Conservation (phyloP, 2,113 vertebrate genomes). For the Oreochromis niloticus region DNA sequence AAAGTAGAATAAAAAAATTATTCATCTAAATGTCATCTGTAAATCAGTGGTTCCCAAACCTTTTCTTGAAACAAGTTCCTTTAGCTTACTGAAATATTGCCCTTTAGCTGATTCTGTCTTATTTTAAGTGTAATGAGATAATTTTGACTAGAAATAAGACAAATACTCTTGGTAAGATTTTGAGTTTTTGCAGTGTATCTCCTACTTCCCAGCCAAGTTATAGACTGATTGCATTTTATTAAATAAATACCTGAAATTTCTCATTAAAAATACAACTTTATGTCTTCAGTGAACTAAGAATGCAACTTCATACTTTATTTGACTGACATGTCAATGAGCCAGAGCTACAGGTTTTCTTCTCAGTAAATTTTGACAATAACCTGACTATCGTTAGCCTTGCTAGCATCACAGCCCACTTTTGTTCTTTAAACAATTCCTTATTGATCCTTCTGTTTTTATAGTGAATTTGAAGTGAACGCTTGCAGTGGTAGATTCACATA, state of each 20-base stretch:
- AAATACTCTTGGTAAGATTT: too few relatives aligned
- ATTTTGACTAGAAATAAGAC: too few relatives aligned
- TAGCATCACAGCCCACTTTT: neutral
- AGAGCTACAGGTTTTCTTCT: neutral
- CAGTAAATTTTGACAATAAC: neutral
- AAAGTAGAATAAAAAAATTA: neutral
- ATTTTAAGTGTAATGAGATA: too few relatives aligned
- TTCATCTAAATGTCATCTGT: conserved; percentile 13
- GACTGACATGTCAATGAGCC: neutral
- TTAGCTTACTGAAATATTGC: too few relatives aligned
- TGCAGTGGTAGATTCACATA: neutral
- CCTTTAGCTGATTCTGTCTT: too few relatives aligned
- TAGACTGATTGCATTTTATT: neutral
- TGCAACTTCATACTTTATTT: neutral
- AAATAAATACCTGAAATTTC: neutral
- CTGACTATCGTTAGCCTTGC: neutral
- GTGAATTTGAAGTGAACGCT: accelerated
- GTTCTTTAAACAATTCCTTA: neutral
- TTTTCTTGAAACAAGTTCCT: neutral
- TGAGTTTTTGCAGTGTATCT: neutral
- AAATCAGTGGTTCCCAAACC: conserved; percentile 5
- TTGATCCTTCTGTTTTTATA: neutral
- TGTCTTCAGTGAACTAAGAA: neutral
- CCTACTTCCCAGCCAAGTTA: neutral
- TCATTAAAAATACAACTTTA: neutral